Base-by-base conservation (phyloP, 2,113 vertebrate species). In the Symphodus melops region DNA sequence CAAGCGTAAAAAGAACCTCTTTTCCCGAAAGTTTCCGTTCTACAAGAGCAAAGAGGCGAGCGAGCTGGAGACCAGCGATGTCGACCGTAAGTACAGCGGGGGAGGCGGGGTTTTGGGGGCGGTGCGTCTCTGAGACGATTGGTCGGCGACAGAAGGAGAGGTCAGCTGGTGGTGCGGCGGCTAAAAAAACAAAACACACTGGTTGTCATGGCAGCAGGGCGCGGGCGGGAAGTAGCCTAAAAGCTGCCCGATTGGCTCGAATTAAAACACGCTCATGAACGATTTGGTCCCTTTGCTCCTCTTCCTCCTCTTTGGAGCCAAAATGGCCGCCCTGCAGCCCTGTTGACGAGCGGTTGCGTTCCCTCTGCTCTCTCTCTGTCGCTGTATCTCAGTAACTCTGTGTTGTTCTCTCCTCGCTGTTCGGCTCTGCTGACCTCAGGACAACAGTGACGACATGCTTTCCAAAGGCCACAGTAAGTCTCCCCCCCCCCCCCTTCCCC, bases 21-120 rank as follows among this genome's bases (percentile, higher is more conserved):
- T 99, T 98, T 95, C 97, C 95, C 96, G 97, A 97, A 99, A 98
- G 95, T 99, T 99, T 93, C 96, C 96, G 91, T 99, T 99, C 96
- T 97, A 98, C 96, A 99, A 99, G 97, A 99, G 96, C 97, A 98
- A 97, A 97, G 97, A 99, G 92, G 94, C 96, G 93, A 97, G 97
- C 91, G 97, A 99, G 92, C 96, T 94, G 94, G 98, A 99, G 96
- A 97, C 96, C 88, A 98, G 97, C 95, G 97, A 99, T 92, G 89
- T 95, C 86, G 98, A 99, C 93, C 97, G 98, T 99, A 97, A 99
- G 98, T 99, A 99, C 93, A 87, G 28, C 28, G 37, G 59, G 59
- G 20, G 39, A 5, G 91, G 81, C 81, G 77, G 79, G 76, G 76
- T 81, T 71, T n/a, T n/a, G n/a, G 70, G 76, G 23, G 25, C 33